phyloP scores from a whole-genome alignment of 2,797 vertebrate species.

The Onychomys leucogaster region DNA sequence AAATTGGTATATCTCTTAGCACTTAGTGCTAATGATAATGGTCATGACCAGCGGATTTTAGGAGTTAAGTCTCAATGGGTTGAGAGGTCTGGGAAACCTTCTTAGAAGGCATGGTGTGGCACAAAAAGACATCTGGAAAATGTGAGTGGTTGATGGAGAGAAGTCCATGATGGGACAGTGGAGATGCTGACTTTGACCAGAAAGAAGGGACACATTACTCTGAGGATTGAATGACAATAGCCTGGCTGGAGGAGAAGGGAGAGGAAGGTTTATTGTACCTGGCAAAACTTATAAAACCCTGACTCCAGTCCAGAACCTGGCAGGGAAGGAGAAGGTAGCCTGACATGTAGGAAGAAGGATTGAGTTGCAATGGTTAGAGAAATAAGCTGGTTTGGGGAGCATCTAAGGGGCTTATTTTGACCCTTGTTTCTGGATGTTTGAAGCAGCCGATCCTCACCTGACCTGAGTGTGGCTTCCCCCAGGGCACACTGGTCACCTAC shows the following conservation, averaged over 20 bases:
- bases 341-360: neutral
- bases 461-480: neutral
- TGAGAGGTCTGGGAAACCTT: neutral
- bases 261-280: neutral
- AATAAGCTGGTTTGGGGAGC: neutral
- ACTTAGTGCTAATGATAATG: neutral
- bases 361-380: neutral
- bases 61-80: neutral
- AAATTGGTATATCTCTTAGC: neutral
- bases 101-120: neutral
- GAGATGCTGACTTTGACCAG: neutral
- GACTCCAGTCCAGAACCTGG: neutral
- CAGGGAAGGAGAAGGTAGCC: neutral
- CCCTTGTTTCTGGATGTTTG: neutral
- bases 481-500: conserved; percentile 47
- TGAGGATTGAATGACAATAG: neutral
- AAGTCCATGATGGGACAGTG: neutral
- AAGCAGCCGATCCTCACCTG: accelerated
- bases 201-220: neutral
- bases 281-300: neutral
- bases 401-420: neutral
- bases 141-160: neutral
- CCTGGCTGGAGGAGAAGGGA: neutral
- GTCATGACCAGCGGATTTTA: neutral
- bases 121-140: neutral